Percentiles rank a stretch among this genome's conserved stretches.
Conservation (phyloP, 2,888 invertebrate genomes). For the Strigamia maritima region DNA sequence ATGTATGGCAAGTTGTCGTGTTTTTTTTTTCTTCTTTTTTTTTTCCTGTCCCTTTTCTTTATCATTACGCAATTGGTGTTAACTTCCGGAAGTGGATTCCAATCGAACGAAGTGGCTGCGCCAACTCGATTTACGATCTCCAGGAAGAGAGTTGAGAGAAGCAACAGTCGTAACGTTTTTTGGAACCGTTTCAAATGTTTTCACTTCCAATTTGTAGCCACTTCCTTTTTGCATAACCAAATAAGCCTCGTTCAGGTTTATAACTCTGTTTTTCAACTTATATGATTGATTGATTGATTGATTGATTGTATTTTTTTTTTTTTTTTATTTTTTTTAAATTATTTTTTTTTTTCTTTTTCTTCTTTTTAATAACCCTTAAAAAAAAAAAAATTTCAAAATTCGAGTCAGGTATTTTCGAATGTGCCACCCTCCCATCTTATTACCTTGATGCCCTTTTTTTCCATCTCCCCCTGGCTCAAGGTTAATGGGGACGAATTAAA, state of each 20-base stretch:
- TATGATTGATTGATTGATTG: no score
- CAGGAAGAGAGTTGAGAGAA: background rate
- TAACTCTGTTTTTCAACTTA: no score
- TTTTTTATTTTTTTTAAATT: no score
- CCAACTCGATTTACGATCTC: background rate
- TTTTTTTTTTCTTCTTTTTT: no score
- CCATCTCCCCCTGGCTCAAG: background rate
- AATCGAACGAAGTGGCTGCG: background rate
- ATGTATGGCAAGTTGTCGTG: no score
- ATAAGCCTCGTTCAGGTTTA: background rate
- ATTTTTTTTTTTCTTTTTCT: conserved; percentile 22
- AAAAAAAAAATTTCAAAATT: conserved; percentile 38
- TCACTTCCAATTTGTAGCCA: background rate
- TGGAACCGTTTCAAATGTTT: background rate
- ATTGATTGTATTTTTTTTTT: no score
- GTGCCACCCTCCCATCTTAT: conserved; percentile 47
- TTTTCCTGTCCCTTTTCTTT: background rate
- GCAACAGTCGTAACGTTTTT: background rate
- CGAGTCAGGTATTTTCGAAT: conserved; percentile 48
- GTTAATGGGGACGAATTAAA: background rate
- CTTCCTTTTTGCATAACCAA: background rate
- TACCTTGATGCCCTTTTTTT: conserved; percentile 41
- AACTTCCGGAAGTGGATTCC: background rate
- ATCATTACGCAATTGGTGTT: background rate
- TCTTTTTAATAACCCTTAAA: conserved; percentile 40